A percentile compares a stretch with the other conserved stretches of the same genome.
Evolutionary conservation across 2,888 invertebrate species (phyloP).

Genomic region (Agelastica alni): DNA sequence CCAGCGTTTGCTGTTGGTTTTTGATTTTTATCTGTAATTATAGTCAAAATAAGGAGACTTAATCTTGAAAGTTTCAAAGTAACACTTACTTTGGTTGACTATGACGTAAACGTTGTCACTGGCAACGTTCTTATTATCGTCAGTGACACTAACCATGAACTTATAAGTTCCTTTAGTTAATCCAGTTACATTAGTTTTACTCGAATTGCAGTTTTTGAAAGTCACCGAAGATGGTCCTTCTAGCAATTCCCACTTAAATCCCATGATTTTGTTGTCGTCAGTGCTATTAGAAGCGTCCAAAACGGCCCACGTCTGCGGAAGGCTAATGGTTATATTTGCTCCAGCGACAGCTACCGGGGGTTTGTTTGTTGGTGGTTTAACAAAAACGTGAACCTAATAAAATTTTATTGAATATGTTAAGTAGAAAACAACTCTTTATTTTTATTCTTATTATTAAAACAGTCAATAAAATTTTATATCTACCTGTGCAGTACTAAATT

Average conservation of each 20-base stretch:
- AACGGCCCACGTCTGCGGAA: constrained; percentile 80
- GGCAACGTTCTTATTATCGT: constrained; percentile 83
- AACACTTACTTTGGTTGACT: constrained; percentile 80
- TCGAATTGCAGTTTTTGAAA: constrained; percentile 51
- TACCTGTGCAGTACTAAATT: constrained; percentile 74
- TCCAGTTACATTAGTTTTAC: constrained; percentile 74
- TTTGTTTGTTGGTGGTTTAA: constrained; percentile 85
- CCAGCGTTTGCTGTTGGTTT: constrained; percentile 89
- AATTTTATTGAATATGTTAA: too few relatives aligned
- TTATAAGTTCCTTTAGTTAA: constrained; percentile 84
- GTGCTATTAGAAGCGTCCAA: constrained; percentile 74
- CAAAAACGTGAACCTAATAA: constrained; percentile 82
- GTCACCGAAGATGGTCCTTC: constrained; percentile 68
- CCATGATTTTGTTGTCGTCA: constrained; percentile 82
- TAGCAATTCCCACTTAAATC: constrained; percentile 83
- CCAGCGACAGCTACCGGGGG: constrained; percentile 77
- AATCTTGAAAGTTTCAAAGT: neutral
- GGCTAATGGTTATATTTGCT: constrained; percentile 70
- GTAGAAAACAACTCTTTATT: too few relatives aligned
- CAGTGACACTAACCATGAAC: constrained; percentile 80
- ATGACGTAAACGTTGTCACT: constrained; percentile 73
- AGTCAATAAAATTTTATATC: too few relatives aligned
- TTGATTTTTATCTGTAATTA: constrained; percentile 78
- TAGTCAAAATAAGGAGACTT: neutral
- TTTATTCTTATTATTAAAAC: too few relatives aligned